Base-by-base conservation (phyloP, 2,888 invertebrate genomes). In the Hybos culiciformis region DNA sequence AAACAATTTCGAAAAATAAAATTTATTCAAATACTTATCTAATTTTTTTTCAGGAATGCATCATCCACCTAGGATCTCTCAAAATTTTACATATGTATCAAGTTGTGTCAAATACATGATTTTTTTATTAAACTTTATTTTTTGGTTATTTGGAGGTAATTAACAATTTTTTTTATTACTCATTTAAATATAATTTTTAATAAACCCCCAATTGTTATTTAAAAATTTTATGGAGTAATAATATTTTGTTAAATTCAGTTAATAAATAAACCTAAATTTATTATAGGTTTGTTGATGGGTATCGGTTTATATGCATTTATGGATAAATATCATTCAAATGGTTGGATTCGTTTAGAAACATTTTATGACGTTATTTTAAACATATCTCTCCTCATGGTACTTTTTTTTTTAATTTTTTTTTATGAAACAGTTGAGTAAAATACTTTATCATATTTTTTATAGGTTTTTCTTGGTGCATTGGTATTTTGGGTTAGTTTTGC, bases 231-330 rank as follows among this genome's bases (percentile, higher is more conserved):
- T n/a, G n/a, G n/a, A n/a, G n/a, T n/a, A n/a, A n/a, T n/a, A n/a
- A n/a, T n/a, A n/a, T n/a, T n/a, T n/a, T n/a, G n/a, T n/a, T n/a
- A n/a, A n/a, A n/a, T n/a, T n/a, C n/a, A n/a, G n/a, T n/a, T n/a
- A n/a, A n/a, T n/a, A n/a, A n/a, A n/a, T n/a, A n/a, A n/a, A n/a
- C n/a, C n/a, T n/a, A n/a, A n/a, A n/a, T n/a, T n/a, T n/a, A n/a
- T n/a, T n/a, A n/a, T n/a, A n/a, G 87, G 88, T 20, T 67, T 87
- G 11, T 68, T 93, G 37, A 80, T 92, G 45, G 90, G 83, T 7
- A 80, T 92, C 46, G 93, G 92, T 7, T 68, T 87, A 4, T 93
- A 92, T 64, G 91, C 93, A 0, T 88, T 91, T 58, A 80, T 87
- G 48, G 92, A 93, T 58, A 93, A 93, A 72, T 88, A 87, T 80